Evolutionary conservation across 1,140 invertebrate genomes (phyloP).

Genomic region (Parasteatoda tepidariorum): DNA sequence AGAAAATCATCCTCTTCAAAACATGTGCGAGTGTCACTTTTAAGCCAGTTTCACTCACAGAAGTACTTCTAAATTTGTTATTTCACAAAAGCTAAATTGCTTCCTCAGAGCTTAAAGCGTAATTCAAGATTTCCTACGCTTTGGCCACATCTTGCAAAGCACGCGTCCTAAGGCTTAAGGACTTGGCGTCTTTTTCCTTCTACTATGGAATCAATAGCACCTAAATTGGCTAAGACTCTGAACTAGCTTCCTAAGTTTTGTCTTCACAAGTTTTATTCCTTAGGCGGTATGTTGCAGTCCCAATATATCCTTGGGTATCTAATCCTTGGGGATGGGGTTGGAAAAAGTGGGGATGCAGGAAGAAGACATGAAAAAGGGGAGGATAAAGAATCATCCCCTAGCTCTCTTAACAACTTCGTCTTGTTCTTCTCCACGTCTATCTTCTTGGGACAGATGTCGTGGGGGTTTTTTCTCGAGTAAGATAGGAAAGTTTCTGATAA

Average conservation of each 20-base stretch:
- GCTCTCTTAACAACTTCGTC: conserved; percentile 34
- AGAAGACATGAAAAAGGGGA: neutral
- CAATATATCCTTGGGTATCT: conserved; percentile 38
- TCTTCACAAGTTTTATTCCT: conserved; percentile 49
- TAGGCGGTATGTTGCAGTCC: conserved; percentile 14
- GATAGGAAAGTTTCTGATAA: too few species aligned
- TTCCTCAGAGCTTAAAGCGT: neutral
- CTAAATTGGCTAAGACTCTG: conserved; percentile 38
- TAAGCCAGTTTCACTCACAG: neutral
- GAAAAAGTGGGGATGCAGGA: neutral
- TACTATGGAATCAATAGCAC: conserved; percentile 33
- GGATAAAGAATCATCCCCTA: neutral
- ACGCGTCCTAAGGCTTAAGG: neutral
- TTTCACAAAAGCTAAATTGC: conserved; percentile 15
- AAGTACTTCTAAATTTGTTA: conserved; percentile 12
- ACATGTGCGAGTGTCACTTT: too few species aligned
- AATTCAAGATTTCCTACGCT: conserved; percentile 5
- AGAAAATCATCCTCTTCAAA: too few species aligned
- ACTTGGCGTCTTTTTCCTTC: neutral
- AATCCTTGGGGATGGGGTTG: conserved; percentile 15
- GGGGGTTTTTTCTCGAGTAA: conserved; percentile 9
- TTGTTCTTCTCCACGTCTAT: conserved; percentile 1
- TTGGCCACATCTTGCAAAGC: neutral
- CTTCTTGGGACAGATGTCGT: conserved; percentile 21
- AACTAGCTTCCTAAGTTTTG: conserved; percentile 18